Evolutionary conservation across 2,888 invertebrate species (phyloP).

Genomic region (Drosophila sordidapex): DNA sequence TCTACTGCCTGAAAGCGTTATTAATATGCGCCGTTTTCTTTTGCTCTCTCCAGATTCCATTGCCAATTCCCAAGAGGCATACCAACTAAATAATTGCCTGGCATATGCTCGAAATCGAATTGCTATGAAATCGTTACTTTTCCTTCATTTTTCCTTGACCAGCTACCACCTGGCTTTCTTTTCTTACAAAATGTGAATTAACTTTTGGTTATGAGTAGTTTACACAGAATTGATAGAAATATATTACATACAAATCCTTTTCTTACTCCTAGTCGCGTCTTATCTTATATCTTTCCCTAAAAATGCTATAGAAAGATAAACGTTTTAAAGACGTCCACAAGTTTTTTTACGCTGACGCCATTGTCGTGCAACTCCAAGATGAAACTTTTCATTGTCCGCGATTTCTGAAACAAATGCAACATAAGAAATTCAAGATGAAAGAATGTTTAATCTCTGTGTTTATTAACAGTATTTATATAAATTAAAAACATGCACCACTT

Average conservation of each 20-base stretch:
- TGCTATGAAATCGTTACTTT: not conserved
- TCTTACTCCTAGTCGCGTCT: not conserved
- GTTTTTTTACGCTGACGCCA: constrained; percentile 81
- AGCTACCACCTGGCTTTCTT: not conserved
- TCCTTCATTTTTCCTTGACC: constrained; percentile 1
- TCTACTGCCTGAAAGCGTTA: constrained; percentile 51
- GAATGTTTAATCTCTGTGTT: not conserved
- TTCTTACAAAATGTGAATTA: not conserved
- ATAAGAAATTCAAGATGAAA: not conserved
- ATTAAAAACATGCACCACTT: not conserved
- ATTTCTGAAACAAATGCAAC: constrained; percentile 74
- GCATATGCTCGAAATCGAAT: constrained; percentile 53
- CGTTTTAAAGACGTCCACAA: constrained; percentile 82
- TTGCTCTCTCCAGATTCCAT: constrained; percentile 23
- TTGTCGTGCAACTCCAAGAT: constrained; percentile 82
- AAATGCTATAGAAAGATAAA: constrained; percentile 83
- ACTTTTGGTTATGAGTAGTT: not conserved
- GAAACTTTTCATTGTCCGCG: constrained; percentile 76
- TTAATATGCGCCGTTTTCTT: constrained; percentile 75
- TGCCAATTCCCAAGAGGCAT: constrained; percentile 54
- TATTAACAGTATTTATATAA: not conserved
- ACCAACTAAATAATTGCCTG: constrained; percentile 67
- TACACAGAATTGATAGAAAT: constrained; percentile 19
- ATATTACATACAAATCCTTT: constrained; percentile 5
- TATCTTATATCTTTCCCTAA: constrained; percentile 41